Evolutionary conservation across 2,113 vertebrate species (phyloP).

Genomic region (Seriola quinqueradiata): DNA sequence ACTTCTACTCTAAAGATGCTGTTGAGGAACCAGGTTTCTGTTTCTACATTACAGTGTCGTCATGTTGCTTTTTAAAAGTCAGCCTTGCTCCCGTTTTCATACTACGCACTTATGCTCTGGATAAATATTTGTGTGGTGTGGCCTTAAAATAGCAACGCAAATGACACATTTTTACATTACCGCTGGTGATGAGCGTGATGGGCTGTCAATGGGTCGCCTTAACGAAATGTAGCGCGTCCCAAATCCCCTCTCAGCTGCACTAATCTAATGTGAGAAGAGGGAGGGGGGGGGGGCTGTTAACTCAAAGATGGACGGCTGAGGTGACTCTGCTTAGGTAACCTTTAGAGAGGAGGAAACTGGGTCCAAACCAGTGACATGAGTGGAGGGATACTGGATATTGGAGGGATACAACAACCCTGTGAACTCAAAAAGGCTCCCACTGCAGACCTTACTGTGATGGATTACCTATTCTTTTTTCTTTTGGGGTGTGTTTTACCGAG

Average conservation of each 20-base stretch:
- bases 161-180: slow-evolving; percentile 59
- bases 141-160: slow-evolving; percentile 54
- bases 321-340: slow-evolving; percentile 23
- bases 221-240: slow-evolving; percentile 33
- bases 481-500: too few species aligned
- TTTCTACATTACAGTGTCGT: background rate
- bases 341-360: slow-evolving; percentile 9
- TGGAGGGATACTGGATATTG: background rate
- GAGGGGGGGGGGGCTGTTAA: slow-evolving; percentile 20
- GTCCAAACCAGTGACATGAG: background rate
- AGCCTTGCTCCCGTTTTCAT: slow-evolving; percentile 1
- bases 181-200: slow-evolving; percentile 49
- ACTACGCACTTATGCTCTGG: slow-evolving; percentile 16
- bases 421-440: too few species aligned
- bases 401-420: too few species aligned
- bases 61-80: too few species aligned
- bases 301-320: slow-evolving; percentile 9
- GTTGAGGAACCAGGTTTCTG: too few species aligned
- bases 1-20: too few species aligned
- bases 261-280: slow-evolving; percentile 48
- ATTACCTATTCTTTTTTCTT: too few species aligned
- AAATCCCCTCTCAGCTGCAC: slow-evolving; percentile 66
- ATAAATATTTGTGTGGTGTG: slow-evolving; percentile 45
- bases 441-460: too few species aligned
- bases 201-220: slow-evolving; percentile 62